Percentiles rank a stretch among this genome's conserved stretches.
phyloP scores from a whole-genome alignment of 2,113 vertebrate genomes.

The Sinocyclocheilus anshuiensis region DNA sequence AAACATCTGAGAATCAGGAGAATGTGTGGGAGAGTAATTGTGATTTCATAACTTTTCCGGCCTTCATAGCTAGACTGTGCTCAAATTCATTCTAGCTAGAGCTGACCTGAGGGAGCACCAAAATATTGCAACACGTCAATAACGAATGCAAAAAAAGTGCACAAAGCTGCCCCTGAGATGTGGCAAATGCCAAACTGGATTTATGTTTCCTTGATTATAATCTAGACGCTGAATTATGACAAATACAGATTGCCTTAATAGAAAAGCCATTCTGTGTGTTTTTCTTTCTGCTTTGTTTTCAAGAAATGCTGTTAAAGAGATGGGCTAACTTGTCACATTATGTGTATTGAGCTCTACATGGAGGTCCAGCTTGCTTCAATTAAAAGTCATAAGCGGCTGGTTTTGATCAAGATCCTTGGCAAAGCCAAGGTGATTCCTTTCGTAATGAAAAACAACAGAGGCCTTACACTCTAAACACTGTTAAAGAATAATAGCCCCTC shows the following conservation, averaged over 20 bases:
- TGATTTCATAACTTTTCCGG: constrained; percentile 20
- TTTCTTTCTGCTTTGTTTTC: constrained; percentile 59
- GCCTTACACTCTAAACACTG: constrained; percentile 76
- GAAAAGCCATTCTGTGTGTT: constrained; percentile 37
- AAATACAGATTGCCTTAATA: constrained; percentile 52
- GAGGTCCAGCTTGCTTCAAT: constrained; percentile 84
- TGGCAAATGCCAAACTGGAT: constrained; percentile 33
- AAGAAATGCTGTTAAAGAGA: constrained; percentile 76
- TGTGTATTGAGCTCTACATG: constrained; percentile 75
- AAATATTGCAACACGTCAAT: constrained; percentile 45
- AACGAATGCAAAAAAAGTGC: constrained; percentile 26
- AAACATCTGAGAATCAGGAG: not conserved
- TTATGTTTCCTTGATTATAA: constrained; percentile 42
- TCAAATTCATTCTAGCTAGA: constrained; percentile 41
- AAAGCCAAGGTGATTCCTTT: constrained; percentile 82
- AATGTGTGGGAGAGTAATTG: not conserved
- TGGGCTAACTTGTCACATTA: constrained; percentile 80
- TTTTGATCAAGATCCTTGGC: constrained; percentile 78
- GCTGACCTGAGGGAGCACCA: constrained; percentile 48
- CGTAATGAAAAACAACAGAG: constrained; percentile 80
- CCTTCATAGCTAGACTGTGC: constrained; percentile 48
- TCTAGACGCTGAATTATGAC: constrained; percentile 46
- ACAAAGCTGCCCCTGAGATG: constrained; percentile 45
- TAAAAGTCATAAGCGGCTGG: constrained; percentile 77
- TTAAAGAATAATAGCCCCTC: constrained; percentile 77